These are phyloP conservation scores for Vimba vimba DNA, from an alignment of 2,113 vertebrate species.

Conservation along the genomic window DNA sequence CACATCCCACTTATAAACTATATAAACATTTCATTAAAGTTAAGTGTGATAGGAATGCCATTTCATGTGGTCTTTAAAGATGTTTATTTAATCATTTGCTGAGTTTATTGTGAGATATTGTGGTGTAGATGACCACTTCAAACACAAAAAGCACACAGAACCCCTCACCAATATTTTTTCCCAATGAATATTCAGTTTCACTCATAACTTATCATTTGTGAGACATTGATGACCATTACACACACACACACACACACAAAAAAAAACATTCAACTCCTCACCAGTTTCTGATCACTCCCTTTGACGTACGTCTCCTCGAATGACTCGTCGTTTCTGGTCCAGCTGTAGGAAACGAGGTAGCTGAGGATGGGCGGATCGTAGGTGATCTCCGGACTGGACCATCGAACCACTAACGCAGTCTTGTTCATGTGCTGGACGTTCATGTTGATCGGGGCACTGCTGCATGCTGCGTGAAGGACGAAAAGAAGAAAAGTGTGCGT, in stretches of 20 bases:
- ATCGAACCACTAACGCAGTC: constrained; percentile 89
- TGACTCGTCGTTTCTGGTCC: constrained; percentile 94
- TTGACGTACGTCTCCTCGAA: constrained; percentile 95
- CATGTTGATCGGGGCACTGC: constrained; percentile 94
- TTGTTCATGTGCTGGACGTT: constrained; percentile 93
- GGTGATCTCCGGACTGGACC: constrained; percentile 88
- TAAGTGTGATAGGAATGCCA: not conserved
- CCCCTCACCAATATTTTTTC: not conserved
- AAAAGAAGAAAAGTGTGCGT: not conserved
- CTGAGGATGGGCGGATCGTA: constrained; percentile 95
- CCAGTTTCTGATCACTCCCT: constrained; percentile 92
- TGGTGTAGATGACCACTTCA: not conserved
- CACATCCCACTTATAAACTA: not conserved
- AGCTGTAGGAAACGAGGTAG: constrained; percentile 97
- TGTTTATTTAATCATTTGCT: not conserved
- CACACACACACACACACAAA: not conserved
- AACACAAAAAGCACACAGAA: not conserved
- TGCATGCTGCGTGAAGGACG: constrained; percentile 83
- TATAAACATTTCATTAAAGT: not conserved
- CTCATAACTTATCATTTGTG: not conserved
- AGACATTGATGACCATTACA: not conserved
- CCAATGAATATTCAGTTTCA: not conserved
- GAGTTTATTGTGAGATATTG: not conserved
- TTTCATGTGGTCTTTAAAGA: not conserved
- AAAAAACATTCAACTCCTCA: constrained; percentile 66